These are phyloP conservation scores for Iguana delicatissima DNA, from an alignment of 2,797 vertebrate species.

Conservation along the genomic window DNA sequence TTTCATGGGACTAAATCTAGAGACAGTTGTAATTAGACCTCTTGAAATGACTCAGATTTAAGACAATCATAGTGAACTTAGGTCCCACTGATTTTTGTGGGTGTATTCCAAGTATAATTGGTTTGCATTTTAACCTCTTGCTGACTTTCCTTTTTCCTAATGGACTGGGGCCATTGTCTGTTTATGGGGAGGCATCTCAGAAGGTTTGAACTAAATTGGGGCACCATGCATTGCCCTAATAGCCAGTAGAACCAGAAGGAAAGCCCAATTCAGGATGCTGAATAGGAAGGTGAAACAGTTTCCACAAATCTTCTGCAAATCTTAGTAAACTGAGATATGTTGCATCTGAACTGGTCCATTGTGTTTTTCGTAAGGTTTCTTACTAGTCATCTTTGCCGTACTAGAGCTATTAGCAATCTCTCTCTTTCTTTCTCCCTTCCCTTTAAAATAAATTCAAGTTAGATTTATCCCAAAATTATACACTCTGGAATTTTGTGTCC, in stretches of 20 bases:
- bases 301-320: neutral
- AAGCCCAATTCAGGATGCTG: neutral
- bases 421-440: neutral
- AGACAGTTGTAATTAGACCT: neutral
- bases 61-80: neutral
- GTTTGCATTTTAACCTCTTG: no score
- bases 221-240: neutral
- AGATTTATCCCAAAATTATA: slow-evolving; percentile 20
- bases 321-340: neutral
- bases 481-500: neutral
- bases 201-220: neutral
- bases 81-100: no score
- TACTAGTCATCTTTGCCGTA: neutral
- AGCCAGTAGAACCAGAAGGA: neutral
- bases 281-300: neutral
- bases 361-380: neutral
- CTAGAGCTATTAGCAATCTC: neutral
- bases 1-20: neutral
- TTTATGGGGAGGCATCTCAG: accelerated
- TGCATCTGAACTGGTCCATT: neutral
- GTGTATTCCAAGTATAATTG: no score
- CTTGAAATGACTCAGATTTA: neutral
- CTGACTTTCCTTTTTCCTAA: neutral
- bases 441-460: slow-evolving; percentile 16
- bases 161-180: accelerated